Evolutionary conservation across 2,888 invertebrate species (phyloP).

Genomic region (Synergus itoensis): DNA sequence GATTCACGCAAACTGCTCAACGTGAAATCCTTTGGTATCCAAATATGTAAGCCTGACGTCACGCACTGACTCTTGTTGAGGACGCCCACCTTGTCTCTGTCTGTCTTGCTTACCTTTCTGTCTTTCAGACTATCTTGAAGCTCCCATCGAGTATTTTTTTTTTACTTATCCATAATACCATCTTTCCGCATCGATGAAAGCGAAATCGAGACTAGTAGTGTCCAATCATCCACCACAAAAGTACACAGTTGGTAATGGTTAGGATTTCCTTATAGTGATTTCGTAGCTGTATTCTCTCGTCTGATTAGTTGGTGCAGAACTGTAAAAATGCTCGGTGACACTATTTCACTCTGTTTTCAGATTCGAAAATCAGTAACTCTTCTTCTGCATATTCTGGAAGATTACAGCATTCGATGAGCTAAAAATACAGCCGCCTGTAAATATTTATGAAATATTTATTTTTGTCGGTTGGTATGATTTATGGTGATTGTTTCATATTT

Average conservation of each 20-base stretch:
- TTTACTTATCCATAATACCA: not conserved
- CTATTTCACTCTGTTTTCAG: not conserved
- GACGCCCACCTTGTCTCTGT: conserved; percentile 70
- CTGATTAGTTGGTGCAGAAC: not conserved
- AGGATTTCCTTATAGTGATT: not conserved
- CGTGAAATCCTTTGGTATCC: conserved; percentile 70
- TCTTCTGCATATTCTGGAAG: conserved; percentile 8
- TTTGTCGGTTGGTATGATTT: conserved; percentile 16
- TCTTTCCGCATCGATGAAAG: conserved; percentile 29
- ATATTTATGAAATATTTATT: conserved; percentile 39
- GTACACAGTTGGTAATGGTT: not conserved
- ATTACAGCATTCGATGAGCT: conserved; percentile 25
- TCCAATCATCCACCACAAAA: not conserved
- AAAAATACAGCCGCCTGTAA: conserved; percentile 21
- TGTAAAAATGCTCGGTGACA: not conserved
- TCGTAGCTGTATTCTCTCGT: not conserved
- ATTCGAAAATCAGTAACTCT: conserved; percentile 11
- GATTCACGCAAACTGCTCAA: conserved; percentile 47
- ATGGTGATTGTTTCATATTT: conserved; percentile 34
- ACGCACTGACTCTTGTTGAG: conserved; percentile 70
- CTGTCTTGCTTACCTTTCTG: conserved; percentile 50
- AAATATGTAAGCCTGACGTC: conserved; percentile 77
- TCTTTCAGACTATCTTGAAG: conserved; percentile 43
- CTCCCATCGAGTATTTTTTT: conserved; percentile 11
- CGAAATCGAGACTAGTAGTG: conserved; percentile 16